Base-by-base conservation (phyloP, 2,888 invertebrate genomes). In the Pegoplata infirma region DNA sequence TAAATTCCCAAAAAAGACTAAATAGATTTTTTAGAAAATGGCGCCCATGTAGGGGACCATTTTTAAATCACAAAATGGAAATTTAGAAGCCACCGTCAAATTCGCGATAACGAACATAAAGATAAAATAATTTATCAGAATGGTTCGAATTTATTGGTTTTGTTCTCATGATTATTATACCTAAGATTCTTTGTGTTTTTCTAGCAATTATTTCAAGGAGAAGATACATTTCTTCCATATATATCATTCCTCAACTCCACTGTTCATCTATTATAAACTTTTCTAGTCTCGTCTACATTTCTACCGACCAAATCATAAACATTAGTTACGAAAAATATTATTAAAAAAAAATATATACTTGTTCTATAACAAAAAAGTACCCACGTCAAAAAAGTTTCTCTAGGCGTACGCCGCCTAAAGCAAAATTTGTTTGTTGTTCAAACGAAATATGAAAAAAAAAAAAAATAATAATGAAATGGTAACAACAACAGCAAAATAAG, bases 331-430 rank as follows among this genome's bases (percentile, higher is more conserved):
- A 49, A 44, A 49, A 75, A 68, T n/a, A n/a, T n/a, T n/a, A 68
- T 55, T 23, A 23, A 23, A 28, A 28, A 32, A 63, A 49, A 55
- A 63, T n/a, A 55, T 36, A 19, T 58, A 36, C 66, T 73, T 64
- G 64, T 66, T 58, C n/a, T n/a, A 46, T 21, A 55, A 36, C 32
- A 36, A 72, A 79, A 55, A 59, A 71, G 69, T 59, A 75, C 56
- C 66, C 61, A 79, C 56, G 75, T 72, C 75, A 79, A 58, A 75
- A 66, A 79, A 76, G 79, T 79, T 79, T 79, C 66, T 75, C 61
- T 75, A 75, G 79, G 75, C 79, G 49, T 46, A 75, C 67, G 75
- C 44, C 61, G 71, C 79, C 71, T 76, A 40, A 61, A 67, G 79
- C 61, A 46, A 67, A 76, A 76, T 47, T n/a, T 76, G 71, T 75